A percentile compares a stretch with the other conserved stretches of the same genome.
Conservation (phyloP, 2,113 vertebrate genomes). For the Conger conger region DNA sequence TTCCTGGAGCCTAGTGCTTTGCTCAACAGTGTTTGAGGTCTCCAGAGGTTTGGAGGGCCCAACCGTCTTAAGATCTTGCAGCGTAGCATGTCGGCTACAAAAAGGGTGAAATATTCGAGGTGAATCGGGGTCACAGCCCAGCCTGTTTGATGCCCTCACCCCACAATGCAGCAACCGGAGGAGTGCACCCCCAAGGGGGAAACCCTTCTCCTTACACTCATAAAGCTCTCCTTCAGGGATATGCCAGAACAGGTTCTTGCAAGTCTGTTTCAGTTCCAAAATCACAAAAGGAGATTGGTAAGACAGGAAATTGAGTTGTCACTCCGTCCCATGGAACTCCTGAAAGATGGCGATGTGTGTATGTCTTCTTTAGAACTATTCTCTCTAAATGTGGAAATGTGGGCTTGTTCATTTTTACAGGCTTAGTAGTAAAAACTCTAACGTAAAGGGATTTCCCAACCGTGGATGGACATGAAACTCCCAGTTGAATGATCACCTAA, state of each 20-base stretch:
- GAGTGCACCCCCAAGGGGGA: not conserved
- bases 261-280: not conserved
- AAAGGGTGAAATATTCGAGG: slow-evolving; percentile 12
- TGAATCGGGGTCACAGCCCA: not conserved
- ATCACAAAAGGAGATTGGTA: not conserved
- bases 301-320: not conserved
- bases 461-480: no score
- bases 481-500: no score
- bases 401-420: no score
- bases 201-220: slow-evolving; percentile 11
- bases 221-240: not conserved
- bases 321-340: not conserved
- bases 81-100: not conserved
- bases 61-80: not conserved
- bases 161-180: slow-evolving; percentile 23
- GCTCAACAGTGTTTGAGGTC: not conserved
- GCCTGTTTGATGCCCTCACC: not conserved
- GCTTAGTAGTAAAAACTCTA: no score
- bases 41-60: slow-evolving; percentile 5
- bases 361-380: no score
- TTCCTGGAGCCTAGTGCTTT: not conserved
- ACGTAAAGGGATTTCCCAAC: no score
- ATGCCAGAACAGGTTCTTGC: not conserved
- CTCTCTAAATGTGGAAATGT: no score
- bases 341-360: no score